These are phyloP conservation scores for Megalops cyprinoides DNA, from an alignment of 2,797 vertebrate species.

Conservation along the genomic window DNA sequence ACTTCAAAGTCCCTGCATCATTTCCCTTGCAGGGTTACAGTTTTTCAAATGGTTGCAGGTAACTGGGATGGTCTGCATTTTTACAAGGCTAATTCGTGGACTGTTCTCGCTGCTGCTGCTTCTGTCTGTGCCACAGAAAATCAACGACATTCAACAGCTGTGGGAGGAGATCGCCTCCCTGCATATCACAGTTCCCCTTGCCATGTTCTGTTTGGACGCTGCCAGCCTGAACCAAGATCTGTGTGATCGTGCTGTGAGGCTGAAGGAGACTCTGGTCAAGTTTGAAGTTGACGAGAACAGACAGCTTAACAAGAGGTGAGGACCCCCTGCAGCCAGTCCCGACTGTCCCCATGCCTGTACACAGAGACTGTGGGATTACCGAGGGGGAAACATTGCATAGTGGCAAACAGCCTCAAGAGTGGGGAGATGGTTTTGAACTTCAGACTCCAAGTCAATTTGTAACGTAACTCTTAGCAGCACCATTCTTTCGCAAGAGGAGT, in stretches of 20 bases:
- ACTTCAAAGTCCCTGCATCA: background rate
- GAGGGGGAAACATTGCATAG: background rate
- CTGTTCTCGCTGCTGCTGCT: background rate
- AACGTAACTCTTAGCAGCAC: too few species aligned
- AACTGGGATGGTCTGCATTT: background rate
- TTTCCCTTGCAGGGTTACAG: background rate
- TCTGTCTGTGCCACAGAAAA: conserved; percentile 71
- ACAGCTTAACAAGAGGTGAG: conserved; percentile 78
- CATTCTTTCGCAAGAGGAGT: background rate
- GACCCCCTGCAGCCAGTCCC: background rate
- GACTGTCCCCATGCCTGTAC: background rate
- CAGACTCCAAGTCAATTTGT: background rate
- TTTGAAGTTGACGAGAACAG: conserved; percentile 82
- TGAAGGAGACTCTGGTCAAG: conserved; percentile 77
- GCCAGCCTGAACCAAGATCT: conserved; percentile 79
- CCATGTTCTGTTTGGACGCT: conserved; percentile 86
- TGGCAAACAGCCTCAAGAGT: background rate
- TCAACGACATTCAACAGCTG: conserved; percentile 71
- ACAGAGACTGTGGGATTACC: background rate
- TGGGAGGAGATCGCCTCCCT: conserved; percentile 79
- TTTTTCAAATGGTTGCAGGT: background rate
- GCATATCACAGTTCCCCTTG: conserved; percentile 79
- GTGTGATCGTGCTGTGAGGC: conserved; percentile 70
- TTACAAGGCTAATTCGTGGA: background rate
- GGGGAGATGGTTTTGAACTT: background rate